These are phyloP conservation scores for Noctua janthe DNA, from an alignment of 2,888 invertebrate species.

Conservation along the genomic window DNA sequence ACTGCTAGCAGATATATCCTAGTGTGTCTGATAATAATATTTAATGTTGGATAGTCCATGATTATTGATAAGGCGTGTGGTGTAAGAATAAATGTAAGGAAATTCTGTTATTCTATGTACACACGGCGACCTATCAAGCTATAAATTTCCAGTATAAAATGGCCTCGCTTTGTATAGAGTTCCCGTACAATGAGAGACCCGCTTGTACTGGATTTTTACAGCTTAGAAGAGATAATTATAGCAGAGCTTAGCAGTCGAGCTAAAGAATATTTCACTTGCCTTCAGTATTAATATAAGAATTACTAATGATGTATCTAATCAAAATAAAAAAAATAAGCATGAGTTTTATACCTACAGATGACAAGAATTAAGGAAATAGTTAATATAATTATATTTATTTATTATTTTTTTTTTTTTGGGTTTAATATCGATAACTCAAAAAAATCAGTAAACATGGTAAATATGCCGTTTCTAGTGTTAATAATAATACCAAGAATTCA, in stretches of 20 bases:
- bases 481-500: not conserved
- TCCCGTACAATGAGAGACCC: too few species aligned
- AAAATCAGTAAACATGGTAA: too few species aligned
- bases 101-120: not conserved
- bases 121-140: too few species aligned
- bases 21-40: not conserved
- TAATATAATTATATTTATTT: too few species aligned
- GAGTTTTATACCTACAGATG: not conserved
- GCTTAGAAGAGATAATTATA: not conserved
- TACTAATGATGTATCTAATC: not conserved
- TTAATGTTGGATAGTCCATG: not conserved
- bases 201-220: too few species aligned
- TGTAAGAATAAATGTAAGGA: not conserved
- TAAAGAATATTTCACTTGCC: not conserved
- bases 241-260: too few species aligned
- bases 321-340: not conserved
- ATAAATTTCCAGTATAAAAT: too few species aligned
- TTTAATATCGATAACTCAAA: too few species aligned
- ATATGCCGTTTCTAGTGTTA: too few species aligned
- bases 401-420: too few species aligned
- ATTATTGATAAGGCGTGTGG: not conserved
- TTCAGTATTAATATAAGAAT: not conserved
- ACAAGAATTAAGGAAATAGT: not conserved
- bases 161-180: too few species aligned
- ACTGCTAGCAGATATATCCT: not conserved